Base-by-base conservation (phyloP, 2,113 vertebrate genomes). In the Cinclus cinclus region DNA sequence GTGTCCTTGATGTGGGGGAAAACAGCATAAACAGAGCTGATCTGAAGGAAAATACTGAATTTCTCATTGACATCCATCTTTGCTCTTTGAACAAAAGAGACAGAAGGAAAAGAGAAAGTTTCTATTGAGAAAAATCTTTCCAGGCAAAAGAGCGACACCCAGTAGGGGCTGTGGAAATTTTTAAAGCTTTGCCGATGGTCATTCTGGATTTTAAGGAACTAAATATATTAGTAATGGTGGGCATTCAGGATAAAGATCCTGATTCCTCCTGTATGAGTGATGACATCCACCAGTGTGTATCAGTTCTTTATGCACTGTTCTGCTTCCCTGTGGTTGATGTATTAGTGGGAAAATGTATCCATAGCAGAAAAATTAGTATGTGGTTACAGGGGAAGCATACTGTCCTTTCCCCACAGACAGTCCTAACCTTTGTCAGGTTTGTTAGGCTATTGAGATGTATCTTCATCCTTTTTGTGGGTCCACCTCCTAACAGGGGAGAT, bases 331-430 rank as follows among this genome's bases (percentile, higher is more conserved):
- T n/a, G 23, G 35, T 68, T 82, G 55, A 46, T 87, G 33, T 42
- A 42, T 73, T 76, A 77, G 30, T 44, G 37, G 23, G 25, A 83
- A 83, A 80, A 76, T 3, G 7, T 35, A 25, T 35, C 47, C 3
- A 1, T 39, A 70, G 39, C 35, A 70, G 24, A 59, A 91, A 87
- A 90, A 46, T 3, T 2, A 47, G 11, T 47, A 20, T 49, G 19
- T 39, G 10, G 4, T 74, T 81, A 15, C 21, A 50, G 39, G 27
- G 1, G 0, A n/a, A 58, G 25, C 0, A 1, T 46, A 10, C 27
- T 35, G 10, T 47, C 64, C 37, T 82, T 74, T 87, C 22, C 31
- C 19, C 35, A 20, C 9, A 37, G 67, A 44, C 39, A 53, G 15
- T 14, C 28, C 63, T 88, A 68, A 53, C 39, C 35, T 63, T 41